Evolutionary conservation across 2,797 vertebrate genomes (phyloP).

Genomic region (Arctocebus calabarensis): DNA sequence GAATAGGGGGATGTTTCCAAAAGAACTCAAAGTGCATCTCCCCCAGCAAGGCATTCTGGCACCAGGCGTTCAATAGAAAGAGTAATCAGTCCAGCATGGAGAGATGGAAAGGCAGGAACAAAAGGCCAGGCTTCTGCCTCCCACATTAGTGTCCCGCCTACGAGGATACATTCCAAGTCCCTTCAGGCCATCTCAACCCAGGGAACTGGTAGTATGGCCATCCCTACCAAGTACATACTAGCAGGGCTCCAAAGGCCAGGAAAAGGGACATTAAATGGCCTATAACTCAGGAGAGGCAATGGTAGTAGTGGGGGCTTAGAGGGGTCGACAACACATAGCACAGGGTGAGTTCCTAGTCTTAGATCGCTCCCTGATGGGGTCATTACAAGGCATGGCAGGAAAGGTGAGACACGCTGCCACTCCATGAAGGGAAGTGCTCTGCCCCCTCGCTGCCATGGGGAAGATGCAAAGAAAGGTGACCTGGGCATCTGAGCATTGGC

Average conservation of each 20-base stretch:
- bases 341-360: not conserved
- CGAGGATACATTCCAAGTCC: not conserved
- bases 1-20: not conserved
- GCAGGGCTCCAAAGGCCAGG: not conserved
- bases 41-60: not conserved
- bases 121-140: conserved; percentile 34
- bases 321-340: not conserved
- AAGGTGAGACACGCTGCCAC: not conserved
- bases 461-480: not conserved
- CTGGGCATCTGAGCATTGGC: not conserved
- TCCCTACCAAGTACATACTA: not conserved
- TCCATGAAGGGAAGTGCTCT: not conserved
- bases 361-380: not conserved
- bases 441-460: not conserved
- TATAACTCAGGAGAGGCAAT: not conserved
- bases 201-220: not conserved
- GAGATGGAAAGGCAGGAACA: not conserved
- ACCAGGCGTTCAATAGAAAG: not conserved
- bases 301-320: fast-evolving
- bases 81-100: not conserved
- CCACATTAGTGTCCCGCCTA: not conserved
- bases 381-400: not conserved
- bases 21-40: conserved; percentile 40
- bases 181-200: not conserved
- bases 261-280: not conserved